A percentile compares a stretch with the other conserved stretches of the same genome.
Evolutionary conservation across 2,797 vertebrate species (phyloP).

Genomic region (Hypotaenidia okinawae): DNA sequence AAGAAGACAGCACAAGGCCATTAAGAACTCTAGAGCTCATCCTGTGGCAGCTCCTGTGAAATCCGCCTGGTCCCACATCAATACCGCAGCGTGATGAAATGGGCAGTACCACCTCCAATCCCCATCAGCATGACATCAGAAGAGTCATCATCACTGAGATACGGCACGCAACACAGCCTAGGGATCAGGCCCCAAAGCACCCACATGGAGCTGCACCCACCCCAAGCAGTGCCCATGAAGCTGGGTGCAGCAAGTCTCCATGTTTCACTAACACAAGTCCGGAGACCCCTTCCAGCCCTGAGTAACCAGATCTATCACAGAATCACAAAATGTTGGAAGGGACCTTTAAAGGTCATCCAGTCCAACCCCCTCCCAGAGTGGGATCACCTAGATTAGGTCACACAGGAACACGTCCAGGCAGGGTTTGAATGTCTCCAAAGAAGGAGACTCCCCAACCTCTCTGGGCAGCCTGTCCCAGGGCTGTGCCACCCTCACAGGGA

Average conservation of each 20-base stretch:
- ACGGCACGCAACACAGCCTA: accelerated
- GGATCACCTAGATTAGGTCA: no score
- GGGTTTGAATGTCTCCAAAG: no score
- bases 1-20: neutral
- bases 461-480: no score
- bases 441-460: no score
- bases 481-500: no score
- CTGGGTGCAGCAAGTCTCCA: accelerated
- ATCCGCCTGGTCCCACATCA: neutral
- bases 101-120: neutral
- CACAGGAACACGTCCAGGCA: no score
- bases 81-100: accelerated
- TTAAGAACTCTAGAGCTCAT: neutral
- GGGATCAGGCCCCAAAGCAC: no score
- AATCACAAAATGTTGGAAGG: no score
- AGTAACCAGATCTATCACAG: no score
- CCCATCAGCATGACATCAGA: neutral
- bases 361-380: no score
- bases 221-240: neutral
- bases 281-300: neutral
- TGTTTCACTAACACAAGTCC: neutral
- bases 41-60: neutral
- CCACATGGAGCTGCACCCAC: accelerated
- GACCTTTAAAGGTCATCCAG: no score
- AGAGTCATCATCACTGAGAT: accelerated